Conservation (phyloP, 2,113 vertebrate genomes). For the Aix galericulata region DNA sequence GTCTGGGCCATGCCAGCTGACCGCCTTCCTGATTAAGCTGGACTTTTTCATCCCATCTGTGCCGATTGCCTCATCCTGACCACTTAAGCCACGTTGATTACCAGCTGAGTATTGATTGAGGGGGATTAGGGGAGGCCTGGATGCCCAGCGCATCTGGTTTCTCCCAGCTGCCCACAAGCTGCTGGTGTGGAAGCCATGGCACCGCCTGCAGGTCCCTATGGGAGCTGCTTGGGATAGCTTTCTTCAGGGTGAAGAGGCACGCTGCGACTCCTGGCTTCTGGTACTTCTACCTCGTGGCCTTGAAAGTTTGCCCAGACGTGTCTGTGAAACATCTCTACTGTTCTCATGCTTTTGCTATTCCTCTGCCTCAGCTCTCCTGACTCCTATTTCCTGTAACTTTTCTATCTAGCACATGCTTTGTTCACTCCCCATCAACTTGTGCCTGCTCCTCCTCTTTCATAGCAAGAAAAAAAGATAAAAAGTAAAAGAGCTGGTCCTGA, state of each 20-base stretch:
- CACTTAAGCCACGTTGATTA: background rate
- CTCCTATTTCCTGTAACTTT: constrained; percentile 31
- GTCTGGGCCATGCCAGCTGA: fast-evolving
- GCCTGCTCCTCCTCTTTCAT: constrained; percentile 17
- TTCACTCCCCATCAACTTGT: background rate
- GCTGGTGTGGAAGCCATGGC: background rate
- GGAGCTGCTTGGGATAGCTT: background rate
- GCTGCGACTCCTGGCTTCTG: background rate
- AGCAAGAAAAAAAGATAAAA: background rate
- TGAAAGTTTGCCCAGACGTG: background rate
- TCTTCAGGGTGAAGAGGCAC: background rate
- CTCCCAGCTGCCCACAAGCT: background rate
- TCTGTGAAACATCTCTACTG: constrained; percentile 15
- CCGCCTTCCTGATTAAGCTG: background rate
- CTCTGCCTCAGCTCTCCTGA: background rate
- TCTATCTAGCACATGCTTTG: background rate
- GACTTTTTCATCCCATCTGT: background rate
- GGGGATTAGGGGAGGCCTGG: background rate
- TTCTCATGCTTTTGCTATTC: constrained; percentile 41
- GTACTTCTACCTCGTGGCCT: background rate
- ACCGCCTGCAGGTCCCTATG: fast-evolving
- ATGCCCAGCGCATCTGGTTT: background rate
- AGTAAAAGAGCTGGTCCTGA: background rate
- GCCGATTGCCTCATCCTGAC: background rate
- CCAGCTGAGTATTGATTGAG: background rate